Evolutionary conservation across 1,140 invertebrate species (phyloP).

Genomic region (Rhynchophorus ferrugineus): DNA sequence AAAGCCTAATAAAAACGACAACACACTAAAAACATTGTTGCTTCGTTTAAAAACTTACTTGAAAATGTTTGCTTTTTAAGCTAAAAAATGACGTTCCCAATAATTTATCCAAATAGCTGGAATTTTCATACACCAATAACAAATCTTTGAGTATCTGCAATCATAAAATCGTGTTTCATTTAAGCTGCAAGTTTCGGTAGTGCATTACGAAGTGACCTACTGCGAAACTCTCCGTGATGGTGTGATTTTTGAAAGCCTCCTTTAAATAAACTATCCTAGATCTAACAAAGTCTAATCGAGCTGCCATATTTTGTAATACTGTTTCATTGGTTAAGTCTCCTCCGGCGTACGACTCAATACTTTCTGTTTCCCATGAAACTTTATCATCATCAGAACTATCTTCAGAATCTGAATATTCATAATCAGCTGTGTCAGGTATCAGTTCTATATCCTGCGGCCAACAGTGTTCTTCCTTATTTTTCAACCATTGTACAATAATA

Average conservation of each 20-base stretch:
- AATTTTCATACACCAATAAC: slow-evolving; percentile 77
- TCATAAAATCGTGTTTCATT: neutral
- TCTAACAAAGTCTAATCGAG: slow-evolving; percentile 37
- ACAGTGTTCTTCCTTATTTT: slow-evolving; percentile 74
- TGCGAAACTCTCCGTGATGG: slow-evolving; percentile 32
- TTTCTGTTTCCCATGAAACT: slow-evolving; percentile 77
- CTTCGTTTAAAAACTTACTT: slow-evolving; percentile 23
- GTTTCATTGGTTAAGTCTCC: slow-evolving; percentile 36
- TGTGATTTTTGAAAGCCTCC: slow-evolving; percentile 32
- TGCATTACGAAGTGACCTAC: slow-evolving; percentile 21
- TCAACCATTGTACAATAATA: slow-evolving; percentile 82
- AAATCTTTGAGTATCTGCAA: slow-evolving; percentile 65
- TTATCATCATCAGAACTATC: slow-evolving; percentile 46
- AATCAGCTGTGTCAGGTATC: slow-evolving; percentile 32
- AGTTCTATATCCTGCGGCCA: slow-evolving; percentile 65
- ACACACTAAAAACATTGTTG: neutral
- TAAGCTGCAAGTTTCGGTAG: neutral
- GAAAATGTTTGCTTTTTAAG: slow-evolving; percentile 37
- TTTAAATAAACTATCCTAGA: slow-evolving; percentile 35
- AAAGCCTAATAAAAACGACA: slow-evolving; percentile 21
- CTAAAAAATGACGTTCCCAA: slow-evolving; percentile 77
- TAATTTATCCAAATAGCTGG: slow-evolving; percentile 72
- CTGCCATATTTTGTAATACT: slow-evolving; percentile 36
- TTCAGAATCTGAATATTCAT: slow-evolving; percentile 60
- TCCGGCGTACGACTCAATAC: slow-evolving; percentile 46